A percentile compares a stretch with the other conserved stretches of the same genome.
Evolutionary conservation across 2,888 invertebrate genomes (phyloP).

Genomic region (Morpho helenor): DNA sequence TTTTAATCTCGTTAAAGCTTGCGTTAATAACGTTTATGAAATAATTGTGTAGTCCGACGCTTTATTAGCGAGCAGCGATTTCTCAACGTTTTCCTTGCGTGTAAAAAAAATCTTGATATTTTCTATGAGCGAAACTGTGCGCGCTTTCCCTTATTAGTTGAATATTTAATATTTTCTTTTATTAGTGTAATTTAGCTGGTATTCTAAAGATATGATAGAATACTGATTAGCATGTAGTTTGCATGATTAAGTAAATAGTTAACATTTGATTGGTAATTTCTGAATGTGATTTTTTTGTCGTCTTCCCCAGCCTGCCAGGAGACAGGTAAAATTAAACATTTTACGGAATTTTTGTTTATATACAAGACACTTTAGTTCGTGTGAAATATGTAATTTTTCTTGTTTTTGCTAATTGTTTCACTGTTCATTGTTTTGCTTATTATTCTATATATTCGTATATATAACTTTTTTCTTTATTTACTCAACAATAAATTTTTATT

Average conservation of each 20-base stretch:
- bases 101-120: constrained; percentile 74
- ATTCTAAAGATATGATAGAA: constrained; percentile 7
- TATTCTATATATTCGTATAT: not conserved
- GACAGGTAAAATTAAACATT: constrained; percentile 59
- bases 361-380: constrained; percentile 19
- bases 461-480: too few relatives aligned
- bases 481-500: too few relatives aligned
- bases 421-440: constrained; percentile 1
- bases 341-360: constrained; percentile 24
- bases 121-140: constrained; percentile 62
- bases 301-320: constrained; percentile 80
- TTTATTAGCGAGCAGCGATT: constrained; percentile 22
- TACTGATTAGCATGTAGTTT: constrained; percentile 21
- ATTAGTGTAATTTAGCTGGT: constrained; percentile 28
- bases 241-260: constrained; percentile 65
- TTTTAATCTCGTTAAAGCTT: constrained; percentile 1
- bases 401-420: constrained; percentile 3
- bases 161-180: constrained; percentile 49
- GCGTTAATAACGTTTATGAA: constrained; percentile 7
- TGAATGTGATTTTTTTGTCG: constrained; percentile 78
- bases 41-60: constrained; percentile 9
- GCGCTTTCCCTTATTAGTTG: constrained; percentile 71
- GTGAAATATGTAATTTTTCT: constrained; percentile 12
- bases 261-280: constrained; percentile 70
- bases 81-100: constrained; percentile 65